Conservation (phyloP, 2,113 vertebrate genomes). For the Thermophis baileyi region DNA sequence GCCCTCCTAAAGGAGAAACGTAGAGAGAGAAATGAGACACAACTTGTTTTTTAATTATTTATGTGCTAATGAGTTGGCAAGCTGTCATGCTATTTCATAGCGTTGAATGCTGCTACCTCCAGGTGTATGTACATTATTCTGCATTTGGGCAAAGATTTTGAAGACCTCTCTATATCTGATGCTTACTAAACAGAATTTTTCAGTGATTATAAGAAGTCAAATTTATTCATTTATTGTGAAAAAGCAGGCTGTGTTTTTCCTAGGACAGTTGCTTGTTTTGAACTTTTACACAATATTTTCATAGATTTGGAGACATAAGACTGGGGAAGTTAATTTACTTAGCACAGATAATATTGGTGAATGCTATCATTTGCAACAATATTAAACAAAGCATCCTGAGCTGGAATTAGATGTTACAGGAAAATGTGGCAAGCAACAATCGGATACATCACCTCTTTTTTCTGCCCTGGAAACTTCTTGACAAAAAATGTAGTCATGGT, state of each 20-base stretch:
- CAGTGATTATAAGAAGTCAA: not conserved
- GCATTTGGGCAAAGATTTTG: constrained; percentile 21
- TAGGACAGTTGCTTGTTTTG: constrained; percentile 4
- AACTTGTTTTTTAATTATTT: constrained; percentile 20
- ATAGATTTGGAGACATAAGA: not conserved
- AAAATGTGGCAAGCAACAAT: not conserved
- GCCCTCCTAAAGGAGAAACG: constrained; percentile 9
- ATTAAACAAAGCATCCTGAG: not conserved
- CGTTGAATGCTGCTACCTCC: not conserved
- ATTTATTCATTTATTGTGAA: not conserved
- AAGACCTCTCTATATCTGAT: not conserved
- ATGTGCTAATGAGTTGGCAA: not conserved
- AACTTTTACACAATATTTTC: not conserved
- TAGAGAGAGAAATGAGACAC: not conserved
- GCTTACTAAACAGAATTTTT: not conserved
- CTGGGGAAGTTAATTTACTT: not conserved
- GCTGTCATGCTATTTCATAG: not conserved
- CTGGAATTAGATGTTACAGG: not conserved
- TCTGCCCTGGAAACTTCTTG: not conserved
- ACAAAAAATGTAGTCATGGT: not conserved
- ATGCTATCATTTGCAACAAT: not conserved
- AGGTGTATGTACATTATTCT: not conserved
- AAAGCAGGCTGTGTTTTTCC: not conserved
- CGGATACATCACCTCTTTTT: not conserved
- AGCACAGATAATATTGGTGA: not conserved